Evolutionary conservation across 2,797 vertebrate species (phyloP).

Genomic region (Sebastes steindachneri): DNA sequence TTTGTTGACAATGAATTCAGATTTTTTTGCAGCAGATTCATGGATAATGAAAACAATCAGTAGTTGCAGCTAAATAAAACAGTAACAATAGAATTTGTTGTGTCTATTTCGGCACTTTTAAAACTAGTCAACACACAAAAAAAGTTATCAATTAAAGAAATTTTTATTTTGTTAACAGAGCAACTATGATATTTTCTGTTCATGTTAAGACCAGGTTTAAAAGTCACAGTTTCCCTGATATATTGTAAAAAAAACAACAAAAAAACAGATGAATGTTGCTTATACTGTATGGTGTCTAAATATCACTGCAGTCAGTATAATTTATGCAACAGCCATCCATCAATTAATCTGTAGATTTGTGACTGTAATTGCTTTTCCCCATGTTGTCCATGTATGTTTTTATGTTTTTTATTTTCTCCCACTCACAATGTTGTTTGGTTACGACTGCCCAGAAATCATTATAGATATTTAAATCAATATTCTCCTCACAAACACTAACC

Average conservation of each 20-base stretch:
- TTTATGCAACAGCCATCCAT: neutral
- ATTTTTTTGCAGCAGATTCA: neutral
- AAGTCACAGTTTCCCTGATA: neutral
- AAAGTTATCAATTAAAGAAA: too few relatives aligned
- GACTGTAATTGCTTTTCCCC: too few relatives aligned
- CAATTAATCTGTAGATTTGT: too few relatives aligned
- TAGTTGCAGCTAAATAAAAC: neutral
- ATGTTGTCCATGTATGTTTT: too few relatives aligned
- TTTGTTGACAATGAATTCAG: neutral
- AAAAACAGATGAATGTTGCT: neutral
- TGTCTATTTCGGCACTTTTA: neutral
- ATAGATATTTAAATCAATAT: too few relatives aligned
- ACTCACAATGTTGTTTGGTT: too few relatives aligned
- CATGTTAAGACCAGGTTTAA: neutral
- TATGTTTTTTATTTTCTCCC: too few relatives aligned
- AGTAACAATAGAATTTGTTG: neutral
- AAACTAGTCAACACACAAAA: neutral
- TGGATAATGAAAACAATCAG: neutral
- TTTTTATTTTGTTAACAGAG: neutral
- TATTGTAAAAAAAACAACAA: neutral
- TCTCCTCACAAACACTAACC: too few relatives aligned
- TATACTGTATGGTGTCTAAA: neutral
- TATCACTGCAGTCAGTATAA: neutral
- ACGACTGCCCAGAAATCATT: too few relatives aligned
- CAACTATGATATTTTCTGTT: neutral